These are phyloP conservation scores for Eclectus roratus DNA, from an alignment of 2,113 vertebrate genomes.

Conservation along the genomic window DNA sequence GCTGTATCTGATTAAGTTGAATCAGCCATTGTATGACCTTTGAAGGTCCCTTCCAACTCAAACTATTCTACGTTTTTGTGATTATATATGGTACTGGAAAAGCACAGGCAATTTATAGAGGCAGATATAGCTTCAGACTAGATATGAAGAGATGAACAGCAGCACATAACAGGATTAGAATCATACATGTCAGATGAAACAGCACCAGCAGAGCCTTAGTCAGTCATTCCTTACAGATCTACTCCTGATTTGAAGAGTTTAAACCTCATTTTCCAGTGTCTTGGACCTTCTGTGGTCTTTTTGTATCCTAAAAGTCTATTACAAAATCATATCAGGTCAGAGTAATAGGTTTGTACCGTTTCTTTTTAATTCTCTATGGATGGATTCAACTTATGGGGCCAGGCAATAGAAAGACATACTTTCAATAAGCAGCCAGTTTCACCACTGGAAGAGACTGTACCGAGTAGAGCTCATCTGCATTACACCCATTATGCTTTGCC, in stretches of 20 bases:
- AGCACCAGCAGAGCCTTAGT: neutral
- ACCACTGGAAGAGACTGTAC: neutral
- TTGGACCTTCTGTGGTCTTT: neutral
- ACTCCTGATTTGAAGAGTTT: neutral
- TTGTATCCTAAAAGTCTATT: neutral
- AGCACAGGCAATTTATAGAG: neutral
- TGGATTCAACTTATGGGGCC: neutral
- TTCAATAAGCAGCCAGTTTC: neutral
- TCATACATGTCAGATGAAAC: fast-evolving
- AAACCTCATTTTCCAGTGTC: neutral
- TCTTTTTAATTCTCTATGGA: neutral
- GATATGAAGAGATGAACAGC: neutral
- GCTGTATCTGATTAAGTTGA: neutral
- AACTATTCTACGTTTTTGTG: neutral
- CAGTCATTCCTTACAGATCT: neutral
- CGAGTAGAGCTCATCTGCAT: neutral
- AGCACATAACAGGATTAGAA: neutral
- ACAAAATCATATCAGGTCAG: neutral
- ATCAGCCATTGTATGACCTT: neutral
- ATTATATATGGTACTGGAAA: neutral
- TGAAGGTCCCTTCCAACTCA: neutral
- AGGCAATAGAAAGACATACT: neutral
- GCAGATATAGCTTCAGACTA: neutral
- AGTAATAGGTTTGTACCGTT: neutral
- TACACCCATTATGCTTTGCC: neutral